Conservation (phyloP, 2,113 vertebrate genomes). For the Rhea pennata region DNA sequence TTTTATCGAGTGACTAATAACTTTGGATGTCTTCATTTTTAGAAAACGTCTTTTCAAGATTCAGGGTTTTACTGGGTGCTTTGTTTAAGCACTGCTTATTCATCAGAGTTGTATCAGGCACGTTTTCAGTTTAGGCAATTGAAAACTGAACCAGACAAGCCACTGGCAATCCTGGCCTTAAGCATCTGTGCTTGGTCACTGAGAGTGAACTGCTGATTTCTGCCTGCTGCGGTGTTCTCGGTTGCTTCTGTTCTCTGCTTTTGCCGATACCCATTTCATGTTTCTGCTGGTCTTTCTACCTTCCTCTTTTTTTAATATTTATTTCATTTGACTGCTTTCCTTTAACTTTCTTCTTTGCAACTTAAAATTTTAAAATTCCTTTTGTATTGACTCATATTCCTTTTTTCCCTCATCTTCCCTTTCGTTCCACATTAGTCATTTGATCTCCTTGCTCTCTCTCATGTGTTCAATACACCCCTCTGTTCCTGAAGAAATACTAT, state of each 20-base stretch:
- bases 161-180: neutral
- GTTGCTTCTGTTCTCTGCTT: neutral
- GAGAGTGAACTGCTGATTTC: neutral
- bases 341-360: neutral
- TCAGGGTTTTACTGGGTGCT: neutral
- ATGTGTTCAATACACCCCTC: neutral
- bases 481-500: neutral
- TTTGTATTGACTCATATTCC: neutral
- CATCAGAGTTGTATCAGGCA: neutral
- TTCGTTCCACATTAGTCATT: neutral
- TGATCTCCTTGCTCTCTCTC: neutral
- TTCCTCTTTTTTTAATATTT: neutral
- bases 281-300: neutral
- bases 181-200: neutral
- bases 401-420: neutral
- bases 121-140: accelerated
- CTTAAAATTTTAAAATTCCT: neutral
- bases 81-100: neutral
- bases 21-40: neutral
- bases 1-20: neutral
- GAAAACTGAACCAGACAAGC: neutral
- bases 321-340: neutral
- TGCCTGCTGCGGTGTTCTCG: neutral
- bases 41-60: neutral
- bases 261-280: neutral